phyloP scores from a whole-genome alignment of 2,113 vertebrate genomes.

The Rhynchopsitta pachyrhyncha region DNA sequence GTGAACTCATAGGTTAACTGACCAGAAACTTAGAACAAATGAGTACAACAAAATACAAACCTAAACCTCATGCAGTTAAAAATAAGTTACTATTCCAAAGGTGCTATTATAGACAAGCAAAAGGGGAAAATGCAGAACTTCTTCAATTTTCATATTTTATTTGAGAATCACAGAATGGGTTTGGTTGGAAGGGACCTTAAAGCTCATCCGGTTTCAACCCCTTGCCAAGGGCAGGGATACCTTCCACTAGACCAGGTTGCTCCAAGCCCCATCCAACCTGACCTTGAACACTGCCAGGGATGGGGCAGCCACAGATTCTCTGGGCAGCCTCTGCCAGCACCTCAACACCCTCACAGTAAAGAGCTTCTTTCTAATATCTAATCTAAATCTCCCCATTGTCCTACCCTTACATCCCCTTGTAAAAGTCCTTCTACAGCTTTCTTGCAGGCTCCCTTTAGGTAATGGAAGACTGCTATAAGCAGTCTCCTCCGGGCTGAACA shows the following conservation, averaged over 20 bases:
- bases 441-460: neutral
- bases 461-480: neutral
- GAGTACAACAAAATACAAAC: neutral
- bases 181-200: neutral
- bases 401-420: neutral
- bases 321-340: neutral
- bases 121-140: neutral
- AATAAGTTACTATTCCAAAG: too few relatives aligned
- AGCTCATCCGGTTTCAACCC: neutral
- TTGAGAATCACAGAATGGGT: neutral
- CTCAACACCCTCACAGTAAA: neutral
- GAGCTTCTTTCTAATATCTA: neutral
- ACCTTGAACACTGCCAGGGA: neutral
- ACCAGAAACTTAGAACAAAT: neutral
- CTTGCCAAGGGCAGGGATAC: neutral
- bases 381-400: neutral
- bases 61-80: rapidly evolving
- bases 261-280: neutral
- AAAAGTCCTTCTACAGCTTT: neutral
- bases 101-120: neutral
- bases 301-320: neutral
- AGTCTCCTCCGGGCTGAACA: neutral
- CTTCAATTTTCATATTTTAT: neutral
- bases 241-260: neutral
- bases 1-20: neutral